These are phyloP conservation scores for Aphaenogaster rudis DNA, from an alignment of 1,140 invertebrate species.

Conservation along the genomic window DNA sequence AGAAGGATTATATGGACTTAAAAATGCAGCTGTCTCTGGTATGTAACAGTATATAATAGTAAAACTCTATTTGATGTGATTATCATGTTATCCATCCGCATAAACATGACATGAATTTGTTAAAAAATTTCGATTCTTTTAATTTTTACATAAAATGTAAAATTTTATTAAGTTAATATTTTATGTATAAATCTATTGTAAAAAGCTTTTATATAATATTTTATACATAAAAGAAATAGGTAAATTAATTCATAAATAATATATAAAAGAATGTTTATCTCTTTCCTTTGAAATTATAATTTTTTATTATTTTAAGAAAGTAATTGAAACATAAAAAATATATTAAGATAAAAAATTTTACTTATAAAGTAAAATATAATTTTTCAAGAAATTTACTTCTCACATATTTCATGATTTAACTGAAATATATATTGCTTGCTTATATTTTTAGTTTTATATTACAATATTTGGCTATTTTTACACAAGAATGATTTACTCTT, in stretches of 20 bases:
- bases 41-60: constrained; percentile 53
- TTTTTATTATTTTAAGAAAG: neutral
- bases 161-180: constrained; percentile 9
- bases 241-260: neutral
- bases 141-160: neutral
- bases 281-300: neutral
- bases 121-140: neutral
- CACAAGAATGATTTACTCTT: neutral
- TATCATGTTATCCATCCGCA: neutral
- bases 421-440: neutral
- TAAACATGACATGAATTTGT: neutral
- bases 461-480: neutral
- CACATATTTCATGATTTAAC: constrained; percentile 3
- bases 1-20: constrained; percentile 68
- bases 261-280: neutral
- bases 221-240: neutral
- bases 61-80: neutral
- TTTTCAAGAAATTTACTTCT: neutral
- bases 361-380: neutral
- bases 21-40: constrained; percentile 81
- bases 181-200: neutral
- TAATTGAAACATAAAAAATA: neutral
- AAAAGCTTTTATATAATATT: constrained; percentile 3
- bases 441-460: neutral
- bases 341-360: neutral